These are phyloP conservation scores for Uropsilus gracilis DNA, from an alignment of 2,113 vertebrate genomes.

Conservation along the genomic window DNA sequence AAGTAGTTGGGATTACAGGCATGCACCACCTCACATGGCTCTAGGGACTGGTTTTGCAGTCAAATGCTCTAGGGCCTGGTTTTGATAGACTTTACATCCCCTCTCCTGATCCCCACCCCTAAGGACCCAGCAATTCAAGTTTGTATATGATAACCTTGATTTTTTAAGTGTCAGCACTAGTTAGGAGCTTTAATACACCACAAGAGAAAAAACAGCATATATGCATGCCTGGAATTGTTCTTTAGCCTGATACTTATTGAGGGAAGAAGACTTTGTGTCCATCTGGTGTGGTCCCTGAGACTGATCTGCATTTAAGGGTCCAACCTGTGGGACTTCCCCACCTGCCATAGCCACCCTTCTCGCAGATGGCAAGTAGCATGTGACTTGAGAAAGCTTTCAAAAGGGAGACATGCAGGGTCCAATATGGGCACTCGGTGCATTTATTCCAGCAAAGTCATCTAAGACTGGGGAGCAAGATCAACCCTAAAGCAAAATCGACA, in stretches of 20 bases:
- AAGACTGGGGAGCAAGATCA: not conserved
- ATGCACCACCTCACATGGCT: too few relatives aligned
- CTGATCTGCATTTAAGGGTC: not conserved
- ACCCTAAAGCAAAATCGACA: not conserved
- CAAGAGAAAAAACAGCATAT: not conserved
- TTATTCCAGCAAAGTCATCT: not conserved
- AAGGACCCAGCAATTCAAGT: not conserved
- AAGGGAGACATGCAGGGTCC: not conserved
- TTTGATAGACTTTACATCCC: too few relatives aligned
- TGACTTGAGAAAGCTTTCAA: not conserved
- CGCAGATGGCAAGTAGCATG: rapidly evolving
- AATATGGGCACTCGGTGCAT: not conserved
- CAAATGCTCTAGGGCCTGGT: too few relatives aligned
- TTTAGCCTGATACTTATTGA: not conserved
- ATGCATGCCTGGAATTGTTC: not conserved
- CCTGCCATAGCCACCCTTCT: not conserved
- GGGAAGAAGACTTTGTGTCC: not conserved
- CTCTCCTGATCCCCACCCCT: too few relatives aligned
- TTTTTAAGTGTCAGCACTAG: not conserved
- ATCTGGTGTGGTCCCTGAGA: not conserved
- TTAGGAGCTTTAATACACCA: not conserved
- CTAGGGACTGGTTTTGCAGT: too few relatives aligned
- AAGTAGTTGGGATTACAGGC: too few relatives aligned
- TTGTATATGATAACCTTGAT: not conserved
- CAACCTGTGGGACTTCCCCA: not conserved